Base-by-base conservation (phyloP, 2,888 invertebrate species). In the Sinotaia quadrata region DNA sequence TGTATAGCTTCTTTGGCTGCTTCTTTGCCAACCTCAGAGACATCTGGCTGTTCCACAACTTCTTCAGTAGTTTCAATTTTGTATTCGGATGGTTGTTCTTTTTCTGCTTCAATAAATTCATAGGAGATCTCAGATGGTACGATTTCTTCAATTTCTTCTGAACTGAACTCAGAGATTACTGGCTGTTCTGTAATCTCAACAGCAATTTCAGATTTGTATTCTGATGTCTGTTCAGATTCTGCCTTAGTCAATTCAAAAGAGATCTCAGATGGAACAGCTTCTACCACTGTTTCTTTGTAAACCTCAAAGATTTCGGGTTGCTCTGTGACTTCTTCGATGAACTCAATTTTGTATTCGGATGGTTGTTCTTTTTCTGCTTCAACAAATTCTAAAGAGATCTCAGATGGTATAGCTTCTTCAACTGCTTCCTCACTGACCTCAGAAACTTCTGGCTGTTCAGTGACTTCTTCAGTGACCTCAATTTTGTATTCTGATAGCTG, bases 61-160 rank as follows among this genome's bases (percentile, higher is more conserved):
- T 79, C 78, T 59, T 70, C 65, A 18, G 59, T n/a, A 33, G 68
- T 58, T 12, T 74, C 76, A 59, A 68, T 72, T 29, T 73, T 59
- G 60, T 67, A 71, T 34, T 69, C 67, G 21, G 67, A 51, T 10
- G 71, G 69, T 36, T 66, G 56, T 31, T 72, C 67, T 51, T 67
- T 59, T n/a, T 51, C 47, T 36, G 69, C 51, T 60, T 67, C 56
- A n/a, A 51, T 68, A 47, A 68, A 24, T 33, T 70, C 51, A n/a
- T 52, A 51, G n/a, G 52, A n/a, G 49, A 70, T 67, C 52, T 70
- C 66, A 33, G 59, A 51, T 31, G 67, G 71, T 52, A 74, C 67
- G 12, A 41, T 63, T 21, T 71, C 51, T 33, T 75, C 75, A 47
- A 68, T 24, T 15, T 34, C 21, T 12, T 68, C 62, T 47, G 75